phyloP scores from a whole-genome alignment of 2,113 vertebrate genomes.

The Solea solea region DNA sequence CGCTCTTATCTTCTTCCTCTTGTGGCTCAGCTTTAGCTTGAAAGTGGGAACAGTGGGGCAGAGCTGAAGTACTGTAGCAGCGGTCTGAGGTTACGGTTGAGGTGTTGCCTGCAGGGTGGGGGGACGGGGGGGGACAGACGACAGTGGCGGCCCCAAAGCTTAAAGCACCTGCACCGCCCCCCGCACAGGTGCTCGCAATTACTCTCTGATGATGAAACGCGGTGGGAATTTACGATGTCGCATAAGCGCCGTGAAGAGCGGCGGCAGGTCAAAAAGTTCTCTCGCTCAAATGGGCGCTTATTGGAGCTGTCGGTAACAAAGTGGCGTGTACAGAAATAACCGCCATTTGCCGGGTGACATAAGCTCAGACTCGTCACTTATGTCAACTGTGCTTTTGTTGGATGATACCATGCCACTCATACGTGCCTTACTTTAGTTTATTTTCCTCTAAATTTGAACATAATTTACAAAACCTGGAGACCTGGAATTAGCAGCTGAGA shows the following conservation, averaged over 20 bases:
- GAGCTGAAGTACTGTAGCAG: constrained; percentile 11
- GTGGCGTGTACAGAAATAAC: no score
- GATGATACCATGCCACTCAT: no score
- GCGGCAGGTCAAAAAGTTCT: not conserved
- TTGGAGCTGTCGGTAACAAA: not conserved
- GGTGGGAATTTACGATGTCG: not conserved
- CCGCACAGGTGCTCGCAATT: not conserved
- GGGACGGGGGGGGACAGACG: constrained; percentile 30
- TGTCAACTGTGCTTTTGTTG: no score
- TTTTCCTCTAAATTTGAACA: no score
- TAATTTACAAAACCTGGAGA: no score
- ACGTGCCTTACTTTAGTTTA: no score
- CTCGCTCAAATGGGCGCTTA: not conserved
- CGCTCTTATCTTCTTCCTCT: not conserved
- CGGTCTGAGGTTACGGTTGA: constrained; percentile 49
- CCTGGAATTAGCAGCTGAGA: no score
- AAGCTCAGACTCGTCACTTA: no score
- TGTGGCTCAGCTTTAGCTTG: constrained; percentile 22
- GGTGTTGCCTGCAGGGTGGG: constrained; percentile 38
- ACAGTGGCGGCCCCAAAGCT: constrained; percentile 32
- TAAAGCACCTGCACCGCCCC: not conserved
- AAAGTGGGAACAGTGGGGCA: constrained; percentile 4
- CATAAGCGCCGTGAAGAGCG: not conserved
- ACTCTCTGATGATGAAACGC: not conserved
- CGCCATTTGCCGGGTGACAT: no score